phyloP scores from a whole-genome alignment of 2,113 vertebrate species.

The Amblyopsis rosae region DNA sequence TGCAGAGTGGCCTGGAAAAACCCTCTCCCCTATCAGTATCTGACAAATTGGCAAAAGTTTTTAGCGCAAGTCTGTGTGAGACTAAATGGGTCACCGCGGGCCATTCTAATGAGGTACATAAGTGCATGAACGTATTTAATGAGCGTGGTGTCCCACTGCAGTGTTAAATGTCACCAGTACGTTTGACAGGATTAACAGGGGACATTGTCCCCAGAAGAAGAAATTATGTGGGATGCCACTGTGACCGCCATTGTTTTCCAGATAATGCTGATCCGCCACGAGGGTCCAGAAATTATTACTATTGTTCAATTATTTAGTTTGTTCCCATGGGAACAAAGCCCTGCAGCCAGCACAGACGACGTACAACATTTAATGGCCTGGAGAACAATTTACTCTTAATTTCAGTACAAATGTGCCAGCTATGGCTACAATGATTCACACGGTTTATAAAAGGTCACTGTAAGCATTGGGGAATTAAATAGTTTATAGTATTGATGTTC shows the following conservation, averaged over 20 bases:
- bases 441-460: too few species aligned
- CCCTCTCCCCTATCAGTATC: conserved; percentile 19
- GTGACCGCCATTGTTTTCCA: conserved; percentile 18
- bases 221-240: conserved; percentile 1
- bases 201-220: conserved; percentile 24
- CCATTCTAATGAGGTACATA: conserved; percentile 34
- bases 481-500: too few species aligned
- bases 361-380: too few species aligned
- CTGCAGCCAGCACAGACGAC: too few species aligned
- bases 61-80: conserved; percentile 11
- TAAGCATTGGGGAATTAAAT: too few species aligned
- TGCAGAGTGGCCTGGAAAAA: conserved; percentile 24
- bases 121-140: conserved; percentile 28
- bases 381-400: too few species aligned
- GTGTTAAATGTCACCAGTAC: conserved; percentile 12
- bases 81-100: conserved; percentile 24
- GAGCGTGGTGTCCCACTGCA: conserved; percentile 3
- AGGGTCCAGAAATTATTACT: neutral
- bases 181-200: conserved; percentile 26
- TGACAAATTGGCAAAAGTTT: conserved; percentile 4
- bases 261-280: conserved; percentile 6
- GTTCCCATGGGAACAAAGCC: too few species aligned
- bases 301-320: too few species aligned
- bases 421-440: too few species aligned
- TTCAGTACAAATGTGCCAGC: too few species aligned